These are phyloP conservation scores for Bubo bubo DNA, from an alignment of 2,113 vertebrate genomes.

Conservation along the genomic window DNA sequence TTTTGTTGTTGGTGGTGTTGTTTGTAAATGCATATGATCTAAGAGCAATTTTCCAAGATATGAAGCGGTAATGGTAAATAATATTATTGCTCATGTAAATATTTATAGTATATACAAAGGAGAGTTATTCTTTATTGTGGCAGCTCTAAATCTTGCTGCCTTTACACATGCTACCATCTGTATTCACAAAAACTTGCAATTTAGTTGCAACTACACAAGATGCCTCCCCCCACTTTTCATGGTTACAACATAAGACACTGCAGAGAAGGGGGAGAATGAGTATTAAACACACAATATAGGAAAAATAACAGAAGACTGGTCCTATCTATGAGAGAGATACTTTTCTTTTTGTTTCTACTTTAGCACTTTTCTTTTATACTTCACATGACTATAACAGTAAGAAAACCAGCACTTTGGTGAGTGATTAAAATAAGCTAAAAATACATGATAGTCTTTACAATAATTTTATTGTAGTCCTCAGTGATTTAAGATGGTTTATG, in stretches of 20 bases:
- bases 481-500: background rate
- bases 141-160: background rate
- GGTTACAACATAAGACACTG: background rate
- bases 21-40: background rate
- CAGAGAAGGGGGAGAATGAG: background rate
- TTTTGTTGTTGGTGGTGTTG: background rate
- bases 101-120: background rate
- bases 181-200: background rate
- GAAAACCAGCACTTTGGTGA: background rate
- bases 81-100: conserved; percentile 3
- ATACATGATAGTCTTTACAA: background rate
- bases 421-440: background rate
- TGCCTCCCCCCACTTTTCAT: background rate
- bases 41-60: background rate
- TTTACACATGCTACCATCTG: background rate
- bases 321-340: background rate
- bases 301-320: background rate
- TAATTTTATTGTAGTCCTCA: background rate
- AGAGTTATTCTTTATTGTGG: background rate
- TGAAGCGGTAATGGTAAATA: background rate
- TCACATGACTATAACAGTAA: background rate
- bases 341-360: background rate
- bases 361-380: background rate
- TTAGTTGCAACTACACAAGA: background rate
- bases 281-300: background rate